These are phyloP conservation scores for Bolinopsis microptera DNA, from an alignment of 37 sponge, comb jelly and placozoan genomes.

Conservation along the genomic window DNA sequence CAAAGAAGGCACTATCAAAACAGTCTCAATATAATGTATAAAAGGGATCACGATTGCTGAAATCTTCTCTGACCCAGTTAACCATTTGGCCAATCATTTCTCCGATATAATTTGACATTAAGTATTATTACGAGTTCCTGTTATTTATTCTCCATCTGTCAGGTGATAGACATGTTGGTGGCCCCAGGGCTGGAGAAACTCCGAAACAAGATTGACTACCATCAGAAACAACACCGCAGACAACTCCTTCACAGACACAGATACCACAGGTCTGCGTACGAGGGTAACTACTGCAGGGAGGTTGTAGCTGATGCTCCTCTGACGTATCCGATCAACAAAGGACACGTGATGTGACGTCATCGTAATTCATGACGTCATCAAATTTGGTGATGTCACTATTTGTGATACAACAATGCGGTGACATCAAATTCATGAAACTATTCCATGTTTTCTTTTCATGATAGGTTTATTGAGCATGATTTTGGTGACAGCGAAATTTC, in stretches of 20 bases:
- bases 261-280: not conserved
- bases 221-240: conserved; percentile 27
- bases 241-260: not conserved
- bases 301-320: not conserved
- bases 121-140: too few species aligned
- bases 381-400: too few species aligned
- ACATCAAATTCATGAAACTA: too few species aligned
- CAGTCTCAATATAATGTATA: not conserved
- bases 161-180: conserved; percentile 26
- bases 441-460: too few species aligned
- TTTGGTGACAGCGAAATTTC: too few species aligned
- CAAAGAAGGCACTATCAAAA: not conserved
- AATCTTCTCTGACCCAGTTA: not conserved
- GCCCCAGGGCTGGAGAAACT: conserved; percentile 30
- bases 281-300: not conserved
- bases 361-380: too few species aligned
- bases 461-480: too few species aligned
- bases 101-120: too few species aligned
- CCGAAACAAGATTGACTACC: conserved; percentile 16
- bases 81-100: too few species aligned
- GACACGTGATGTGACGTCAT: not conserved
- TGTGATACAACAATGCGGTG: too few species aligned
- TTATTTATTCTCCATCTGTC: too few species aligned
- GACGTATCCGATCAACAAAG: not conserved
- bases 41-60: not conserved